Evolutionary conservation across 2,797 vertebrate genomes (phyloP).

Genomic region (Chrysolophus pictus): DNA sequence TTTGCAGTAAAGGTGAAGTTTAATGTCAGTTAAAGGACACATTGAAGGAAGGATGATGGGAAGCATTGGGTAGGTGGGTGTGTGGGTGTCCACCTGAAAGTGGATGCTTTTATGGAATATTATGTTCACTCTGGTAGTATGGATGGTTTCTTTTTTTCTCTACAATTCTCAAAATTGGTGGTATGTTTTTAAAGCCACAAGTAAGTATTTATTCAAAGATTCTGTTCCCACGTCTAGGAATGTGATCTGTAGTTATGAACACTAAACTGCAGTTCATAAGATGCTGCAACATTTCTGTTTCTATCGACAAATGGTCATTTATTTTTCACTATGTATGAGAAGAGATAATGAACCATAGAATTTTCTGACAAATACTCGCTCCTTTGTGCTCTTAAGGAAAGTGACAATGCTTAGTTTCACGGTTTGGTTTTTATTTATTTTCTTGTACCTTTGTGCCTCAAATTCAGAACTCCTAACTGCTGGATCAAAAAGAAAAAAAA

Average conservation of each 20-base stretch:
- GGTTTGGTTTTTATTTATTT: neutral
- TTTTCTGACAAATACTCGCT: neutral
- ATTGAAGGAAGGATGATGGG: rapidly evolving
- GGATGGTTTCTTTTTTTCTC: neutral
- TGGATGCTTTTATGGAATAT: neutral
- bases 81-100: rapidly evolving
- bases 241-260: neutral
- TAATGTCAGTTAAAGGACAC: rapidly evolving
- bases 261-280: neutral
- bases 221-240: neutral
- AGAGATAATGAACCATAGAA: neutral
- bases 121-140: neutral
- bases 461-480: neutral
- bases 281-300: neutral
- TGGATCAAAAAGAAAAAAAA: neutral
- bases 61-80: rapidly evolving
- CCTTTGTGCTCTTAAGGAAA: neutral
- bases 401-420: neutral
- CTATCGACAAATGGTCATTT: neutral
- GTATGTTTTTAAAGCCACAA: neutral
- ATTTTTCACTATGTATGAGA: neutral
- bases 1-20: neutral
- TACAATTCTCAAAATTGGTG: neutral
- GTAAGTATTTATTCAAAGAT: neutral
- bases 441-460: neutral